phyloP scores from a whole-genome alignment of 2,888 invertebrate genomes.

The Hemithea aestivaria region DNA sequence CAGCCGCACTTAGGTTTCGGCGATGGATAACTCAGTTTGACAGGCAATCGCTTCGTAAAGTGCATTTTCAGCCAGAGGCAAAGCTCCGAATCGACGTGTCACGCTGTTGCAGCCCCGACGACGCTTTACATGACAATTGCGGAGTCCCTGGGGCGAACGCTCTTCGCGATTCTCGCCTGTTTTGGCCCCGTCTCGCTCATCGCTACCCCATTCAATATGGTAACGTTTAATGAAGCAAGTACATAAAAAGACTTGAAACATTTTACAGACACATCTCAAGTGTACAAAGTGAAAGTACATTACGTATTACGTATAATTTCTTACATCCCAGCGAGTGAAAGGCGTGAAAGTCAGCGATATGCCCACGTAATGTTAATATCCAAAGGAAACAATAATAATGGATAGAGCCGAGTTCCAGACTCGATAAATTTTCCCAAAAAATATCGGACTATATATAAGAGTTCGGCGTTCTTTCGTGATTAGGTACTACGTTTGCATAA shows the following conservation, averaged over 20 bases:
- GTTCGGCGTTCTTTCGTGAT: conserved; percentile 66
- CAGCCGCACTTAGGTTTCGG: conserved; percentile 56
- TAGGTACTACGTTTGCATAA: conserved; percentile 65
- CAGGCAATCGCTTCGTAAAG: conserved; percentile 71
- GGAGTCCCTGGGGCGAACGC: conserved; percentile 57
- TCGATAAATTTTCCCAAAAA: too few relatives aligned
- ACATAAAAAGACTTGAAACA: conserved; percentile 12
- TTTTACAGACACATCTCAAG: conserved; percentile 14
- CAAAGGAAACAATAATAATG: conserved; percentile 11
- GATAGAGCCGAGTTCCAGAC: too few relatives aligned
- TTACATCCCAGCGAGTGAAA: conserved; percentile 45
- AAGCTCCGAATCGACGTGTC: conserved; percentile 45
- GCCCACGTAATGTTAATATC: conserved; percentile 17
- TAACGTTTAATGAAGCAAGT: conserved; percentile 32
- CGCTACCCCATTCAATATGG: conserved; percentile 40
- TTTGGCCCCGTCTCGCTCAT: conserved; percentile 34
- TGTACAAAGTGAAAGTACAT: conserved; percentile 36
- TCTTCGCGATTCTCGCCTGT: conserved; percentile 47
- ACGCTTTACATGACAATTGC: conserved; percentile 75
- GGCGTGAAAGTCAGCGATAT: conserved; percentile 43
- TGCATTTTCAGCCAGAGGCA: conserved; percentile 74
- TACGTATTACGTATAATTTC: conserved; percentile 33
- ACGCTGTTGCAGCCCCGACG: conserved; percentile 49
- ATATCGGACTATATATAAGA: too few relatives aligned
- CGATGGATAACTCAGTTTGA: conserved; percentile 65